Base-by-base conservation (phyloP, 2,797 vertebrate genomes). In the Sarcophilus harrisii region DNA sequence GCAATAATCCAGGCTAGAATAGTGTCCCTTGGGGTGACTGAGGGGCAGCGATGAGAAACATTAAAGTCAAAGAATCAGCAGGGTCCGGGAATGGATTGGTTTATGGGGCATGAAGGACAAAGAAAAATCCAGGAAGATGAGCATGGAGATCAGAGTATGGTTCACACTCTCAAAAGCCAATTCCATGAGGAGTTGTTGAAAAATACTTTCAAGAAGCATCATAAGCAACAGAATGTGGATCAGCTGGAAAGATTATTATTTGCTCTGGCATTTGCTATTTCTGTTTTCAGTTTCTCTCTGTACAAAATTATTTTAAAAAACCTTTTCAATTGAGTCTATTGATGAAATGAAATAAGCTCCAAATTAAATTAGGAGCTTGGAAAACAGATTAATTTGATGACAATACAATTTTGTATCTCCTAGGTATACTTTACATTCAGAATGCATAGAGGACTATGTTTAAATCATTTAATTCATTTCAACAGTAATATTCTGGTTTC, bases 301-400 rank as follows among this genome's bases (percentile, higher is more conserved):
- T 73, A 5, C 24, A 1, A 90, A 98, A 96, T 91, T 5, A 30
- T 57, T 94, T 94, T 94, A 18, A 90, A 87, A 87, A 94, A 24
- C 96, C 59, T 95, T 45, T 95, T 96, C 73, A 92, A 94, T 92
- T 54, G 12, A 30, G 27, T 95, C 81, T 0, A 16, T 95, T 92
- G 91, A 91, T 95, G 92, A 96, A 94, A 73, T 92, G 60, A 52
- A 87, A 94, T 94, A 24, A 4, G 58, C 95, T 96, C 98, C 93
- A 97, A 96, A 98, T 97, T 96, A 96, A 95, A 96, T 97, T 95
- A 95, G 62, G 87, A 96, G 54, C 91, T 92, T 94, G 95, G 93
- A 93, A 97, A 97, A 96, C 90, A 97, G 95, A 97, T 97, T 97
- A 96, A 97, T 97, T 92, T 96, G 90, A 92, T 95, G 94, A 93